Conservation (phyloP, 2,113 vertebrate genomes). For the Apodemus speciosus region DNA sequence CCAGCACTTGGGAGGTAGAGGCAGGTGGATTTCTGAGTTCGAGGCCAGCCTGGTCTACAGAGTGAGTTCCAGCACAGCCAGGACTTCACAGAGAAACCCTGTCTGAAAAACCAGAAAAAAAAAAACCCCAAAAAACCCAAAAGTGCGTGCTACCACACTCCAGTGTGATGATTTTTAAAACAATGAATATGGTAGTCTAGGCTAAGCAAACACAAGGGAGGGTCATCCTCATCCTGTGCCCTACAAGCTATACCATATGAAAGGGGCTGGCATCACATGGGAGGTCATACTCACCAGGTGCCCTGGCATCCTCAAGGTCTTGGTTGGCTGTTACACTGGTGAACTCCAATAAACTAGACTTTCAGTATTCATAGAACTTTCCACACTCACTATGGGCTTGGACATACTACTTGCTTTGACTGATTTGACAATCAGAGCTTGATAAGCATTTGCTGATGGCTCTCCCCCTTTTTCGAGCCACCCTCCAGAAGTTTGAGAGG, state of each 20-base stretch:
- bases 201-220: neutral
- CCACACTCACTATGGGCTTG: neutral
- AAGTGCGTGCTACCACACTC: neutral
- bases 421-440: neutral
- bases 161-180: neutral
- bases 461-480: neutral
- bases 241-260: no score
- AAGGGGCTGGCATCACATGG: neutral
- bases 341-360: neutral
- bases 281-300: no score
- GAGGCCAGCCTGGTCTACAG: no score
- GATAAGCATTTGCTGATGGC: neutral
- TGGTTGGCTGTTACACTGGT: neutral
- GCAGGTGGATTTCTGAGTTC: no score
- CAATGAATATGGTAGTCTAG: neutral
- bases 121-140: no score
- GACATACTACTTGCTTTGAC: neutral
- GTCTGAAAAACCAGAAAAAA: no score
- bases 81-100: no score
- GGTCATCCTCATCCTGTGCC: neutral
- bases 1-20: no score
- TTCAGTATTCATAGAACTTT: neutral
- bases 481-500: slow-evolving; percentile 4
- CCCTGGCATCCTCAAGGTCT: neutral
- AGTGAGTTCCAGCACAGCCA: no score